phyloP scores from a whole-genome alignment of 2,113 vertebrate species.

The Catagonus wagneri region DNA sequence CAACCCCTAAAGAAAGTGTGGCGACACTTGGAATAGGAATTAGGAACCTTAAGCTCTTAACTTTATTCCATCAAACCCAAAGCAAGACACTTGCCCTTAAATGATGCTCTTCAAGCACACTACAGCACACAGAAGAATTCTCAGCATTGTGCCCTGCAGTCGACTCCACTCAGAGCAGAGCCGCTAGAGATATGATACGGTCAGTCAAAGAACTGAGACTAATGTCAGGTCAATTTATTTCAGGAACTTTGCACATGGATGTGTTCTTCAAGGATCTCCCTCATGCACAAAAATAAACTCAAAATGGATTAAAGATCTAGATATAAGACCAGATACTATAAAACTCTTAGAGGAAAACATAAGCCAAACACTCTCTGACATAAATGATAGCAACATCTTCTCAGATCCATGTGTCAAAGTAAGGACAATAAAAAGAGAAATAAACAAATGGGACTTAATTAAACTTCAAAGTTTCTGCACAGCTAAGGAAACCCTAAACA shows the following conservation, averaged over 20 bases:
- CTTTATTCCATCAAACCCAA: neutral
- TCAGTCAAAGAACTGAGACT: neutral
- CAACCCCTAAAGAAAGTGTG: neutral
- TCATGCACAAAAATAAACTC: too few species aligned
- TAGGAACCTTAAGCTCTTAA: neutral
- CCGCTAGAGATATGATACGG: neutral
- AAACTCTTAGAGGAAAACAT: too few species aligned
- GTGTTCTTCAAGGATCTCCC: neutral
- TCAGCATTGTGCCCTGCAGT: neutral
- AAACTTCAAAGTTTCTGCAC: too few species aligned
- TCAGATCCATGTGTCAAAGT: too few species aligned
- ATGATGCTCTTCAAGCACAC: neutral
- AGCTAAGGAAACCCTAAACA: too few species aligned
- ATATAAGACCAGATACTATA: too few species aligned
- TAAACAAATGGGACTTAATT: too few species aligned
- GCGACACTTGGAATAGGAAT: neutral
- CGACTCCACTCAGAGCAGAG: neutral
- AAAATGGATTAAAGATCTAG: too few species aligned
- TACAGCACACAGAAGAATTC: neutral
- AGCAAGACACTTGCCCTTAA: neutral
- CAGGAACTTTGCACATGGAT: neutral
- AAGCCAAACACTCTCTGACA: too few species aligned
- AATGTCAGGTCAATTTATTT: neutral
- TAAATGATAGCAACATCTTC: too few species aligned
- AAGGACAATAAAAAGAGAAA: too few species aligned